Evolutionary conservation across 2,888 invertebrate species (phyloP).

Genomic region (Acanthopleura granulata): DNA sequence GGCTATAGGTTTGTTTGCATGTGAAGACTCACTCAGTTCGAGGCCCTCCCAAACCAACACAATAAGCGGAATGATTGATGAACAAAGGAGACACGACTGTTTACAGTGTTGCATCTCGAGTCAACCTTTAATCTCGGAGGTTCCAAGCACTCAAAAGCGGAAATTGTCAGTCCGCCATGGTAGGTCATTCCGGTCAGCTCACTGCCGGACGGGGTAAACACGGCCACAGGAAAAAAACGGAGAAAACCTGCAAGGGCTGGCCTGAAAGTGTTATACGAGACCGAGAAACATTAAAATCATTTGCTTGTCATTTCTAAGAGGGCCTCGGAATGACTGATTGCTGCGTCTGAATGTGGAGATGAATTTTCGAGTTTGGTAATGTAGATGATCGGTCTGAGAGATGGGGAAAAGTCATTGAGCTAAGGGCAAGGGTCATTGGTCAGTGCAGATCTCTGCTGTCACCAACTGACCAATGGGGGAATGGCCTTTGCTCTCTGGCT

Average conservation of each 20-base stretch:
- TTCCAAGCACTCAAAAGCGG: not conserved
- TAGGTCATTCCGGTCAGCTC: not conserved
- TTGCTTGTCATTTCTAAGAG: conserved; percentile 4
- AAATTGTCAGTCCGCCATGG: not conserved
- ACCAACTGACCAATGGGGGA: not conserved
- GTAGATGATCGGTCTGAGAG: too few relatives aligned
- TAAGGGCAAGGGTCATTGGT: not conserved
- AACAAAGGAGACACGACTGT: conserved; percentile 6
- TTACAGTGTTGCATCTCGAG: conserved; percentile 5
- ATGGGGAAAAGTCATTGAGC: not conserved
- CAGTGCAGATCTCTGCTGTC: not conserved
- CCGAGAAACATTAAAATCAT: conserved; percentile 8
- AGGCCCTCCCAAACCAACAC: not conserved
- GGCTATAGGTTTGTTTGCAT: conserved; percentile 13
- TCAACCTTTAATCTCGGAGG: conserved; percentile 16
- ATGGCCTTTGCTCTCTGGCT: conserved; percentile 5
- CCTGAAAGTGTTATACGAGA: not conserved
- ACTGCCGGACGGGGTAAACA: not conserved
- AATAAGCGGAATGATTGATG: conserved; percentile 10
- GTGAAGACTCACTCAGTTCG: not conserved
- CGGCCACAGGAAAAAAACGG: not conserved
- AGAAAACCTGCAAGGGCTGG: conserved; percentile 2
- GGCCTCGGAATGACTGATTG: not conserved
- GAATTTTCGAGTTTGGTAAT: too few relatives aligned
- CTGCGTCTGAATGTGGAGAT: too few relatives aligned